Conservation (phyloP, 2,888 invertebrate species). For the Xylota sylvarum region DNA sequence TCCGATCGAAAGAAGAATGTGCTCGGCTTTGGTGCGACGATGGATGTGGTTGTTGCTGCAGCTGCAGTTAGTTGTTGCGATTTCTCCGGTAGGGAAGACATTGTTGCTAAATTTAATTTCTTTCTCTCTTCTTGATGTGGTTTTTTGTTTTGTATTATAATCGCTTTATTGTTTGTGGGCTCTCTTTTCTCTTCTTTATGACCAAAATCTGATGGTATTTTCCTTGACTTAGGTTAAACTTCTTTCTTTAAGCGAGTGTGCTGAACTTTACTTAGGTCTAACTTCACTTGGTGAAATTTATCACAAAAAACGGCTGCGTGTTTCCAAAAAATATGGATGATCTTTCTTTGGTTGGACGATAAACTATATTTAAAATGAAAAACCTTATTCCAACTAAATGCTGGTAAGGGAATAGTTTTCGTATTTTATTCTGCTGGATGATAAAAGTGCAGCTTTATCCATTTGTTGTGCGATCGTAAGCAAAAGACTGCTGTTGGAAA, state of each 20-base stretch:
- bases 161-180: conserved; percentile 1
- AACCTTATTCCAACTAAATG: conserved; percentile 46
- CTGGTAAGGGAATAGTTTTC: conserved; percentile 74
- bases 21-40: conserved; percentile 49
- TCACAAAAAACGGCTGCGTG: conserved; percentile 52
- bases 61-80: conserved; percentile 60
- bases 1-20: conserved; percentile 73
- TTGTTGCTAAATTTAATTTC: conserved; percentile 36
- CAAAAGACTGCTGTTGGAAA: conserved; percentile 63
- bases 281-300: conserved; percentile 71
- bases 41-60: conserved; percentile 33
- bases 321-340: conserved; percentile 26
- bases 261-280: conserved; percentile 58
- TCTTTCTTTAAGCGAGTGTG: conserved; percentile 34
- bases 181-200: conserved; percentile 2
- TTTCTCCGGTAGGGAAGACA: conserved; percentile 74
- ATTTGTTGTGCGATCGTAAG: conserved; percentile 76
- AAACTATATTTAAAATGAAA: not conserved
- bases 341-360: conserved; percentile 40
- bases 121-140: conserved; percentile 2
- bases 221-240: not conserved
- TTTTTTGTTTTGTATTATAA: not conserved
- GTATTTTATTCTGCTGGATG: conserved; percentile 72
- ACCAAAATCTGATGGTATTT: conserved; percentile 36
- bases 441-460: conserved; percentile 74